A percentile compares a stretch with the other conserved stretches of the same genome.
Conservation (phyloP, 2,797 vertebrate genomes). For the Poecilia picta region DNA sequence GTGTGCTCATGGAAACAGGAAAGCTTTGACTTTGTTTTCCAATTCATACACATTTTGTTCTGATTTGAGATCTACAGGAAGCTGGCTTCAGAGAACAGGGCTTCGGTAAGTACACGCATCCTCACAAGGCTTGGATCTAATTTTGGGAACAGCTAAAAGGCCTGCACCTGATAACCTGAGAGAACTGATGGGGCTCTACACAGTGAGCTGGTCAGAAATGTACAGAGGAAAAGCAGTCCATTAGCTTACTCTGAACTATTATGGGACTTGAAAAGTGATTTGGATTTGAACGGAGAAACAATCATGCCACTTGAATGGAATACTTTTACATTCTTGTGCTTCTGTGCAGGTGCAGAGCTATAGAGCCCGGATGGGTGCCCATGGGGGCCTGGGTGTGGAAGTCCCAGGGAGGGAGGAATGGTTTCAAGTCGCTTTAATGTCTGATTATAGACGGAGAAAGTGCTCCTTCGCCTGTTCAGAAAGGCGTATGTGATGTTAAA, state of each 20-base stretch:
- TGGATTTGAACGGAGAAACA: background rate
- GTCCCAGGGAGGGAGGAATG: too few relatives aligned
- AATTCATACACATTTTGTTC: background rate
- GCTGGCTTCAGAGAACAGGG: conserved; percentile 1
- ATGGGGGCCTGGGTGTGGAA: too few relatives aligned
- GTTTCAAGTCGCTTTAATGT: too few relatives aligned
- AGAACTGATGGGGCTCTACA: conserved; percentile 9
- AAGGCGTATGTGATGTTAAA: too few relatives aligned
- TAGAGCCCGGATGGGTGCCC: too few relatives aligned
- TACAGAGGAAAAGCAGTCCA: background rate
- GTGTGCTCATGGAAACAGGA: background rate
- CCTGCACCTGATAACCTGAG: background rate
- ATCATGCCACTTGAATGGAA: background rate
- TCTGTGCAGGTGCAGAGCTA: too few relatives aligned
- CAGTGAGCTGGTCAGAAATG: conserved; percentile 1
- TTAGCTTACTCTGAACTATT: background rate
- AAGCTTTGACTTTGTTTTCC: conserved; percentile 9
- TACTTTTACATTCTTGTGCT: background rate
- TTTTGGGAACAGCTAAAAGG: conserved; percentile 12
- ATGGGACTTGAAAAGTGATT: background rate
- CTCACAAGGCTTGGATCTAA: background rate
- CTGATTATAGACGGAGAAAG: too few relatives aligned
- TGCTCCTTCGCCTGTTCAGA: too few relatives aligned
- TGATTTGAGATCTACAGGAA: conserved; percentile 7
- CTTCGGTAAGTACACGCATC: background rate